Evolutionary conservation across 2,113 vertebrate genomes (phyloP), one percentile per base, ranked within the genome.

Genomic region (Formicarius rufipectus): DNA sequence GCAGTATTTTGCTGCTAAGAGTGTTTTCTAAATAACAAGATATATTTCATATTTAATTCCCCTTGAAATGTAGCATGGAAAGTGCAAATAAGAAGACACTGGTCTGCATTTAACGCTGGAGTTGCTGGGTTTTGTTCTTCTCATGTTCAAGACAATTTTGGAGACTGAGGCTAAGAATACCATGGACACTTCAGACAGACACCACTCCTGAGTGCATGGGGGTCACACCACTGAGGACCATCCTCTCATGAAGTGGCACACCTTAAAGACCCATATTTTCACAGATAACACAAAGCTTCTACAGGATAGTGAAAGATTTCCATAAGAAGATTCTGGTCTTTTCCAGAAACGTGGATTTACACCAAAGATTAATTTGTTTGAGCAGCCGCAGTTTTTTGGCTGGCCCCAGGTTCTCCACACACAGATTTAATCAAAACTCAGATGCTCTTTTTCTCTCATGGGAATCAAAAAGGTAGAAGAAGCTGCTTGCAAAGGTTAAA

Each of bases 401-500:
- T 64, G 64, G 35, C 62, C 68, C 42, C 11, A 17, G 49, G 75
- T 23, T 49, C 21, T 73, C 20, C 44, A 8, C 24, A 7, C 37
- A 28, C 12, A 25, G 50, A 66, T 78, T 87, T 95, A 93, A 94
- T 89, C 30, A 83, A 64, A 55, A 71, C 47, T 95, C 77, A 55
- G 58, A 56, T 59, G 71, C 16, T 56, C 11, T 88, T 89, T 68
- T 72, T 80, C 30, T 89, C 53, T 47, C 79, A 60, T 13, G 25
- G 80, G 73, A 95, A 24, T 81, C 27, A 56, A 56, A 89, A 55
- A 21, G 63, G 45, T 45, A 91, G 77, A n/a, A 86, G 71, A 85
- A 81, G 33, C 86, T 86, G 68, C 55, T 77, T 64, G 64, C 49
- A 79, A 71, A 95, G 55, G 84, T 95, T 67, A 93, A 97, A 95